Evolutionary conservation across 2,888 invertebrate genomes (phyloP).

Genomic region (Tricholauxania praeusta): DNA sequence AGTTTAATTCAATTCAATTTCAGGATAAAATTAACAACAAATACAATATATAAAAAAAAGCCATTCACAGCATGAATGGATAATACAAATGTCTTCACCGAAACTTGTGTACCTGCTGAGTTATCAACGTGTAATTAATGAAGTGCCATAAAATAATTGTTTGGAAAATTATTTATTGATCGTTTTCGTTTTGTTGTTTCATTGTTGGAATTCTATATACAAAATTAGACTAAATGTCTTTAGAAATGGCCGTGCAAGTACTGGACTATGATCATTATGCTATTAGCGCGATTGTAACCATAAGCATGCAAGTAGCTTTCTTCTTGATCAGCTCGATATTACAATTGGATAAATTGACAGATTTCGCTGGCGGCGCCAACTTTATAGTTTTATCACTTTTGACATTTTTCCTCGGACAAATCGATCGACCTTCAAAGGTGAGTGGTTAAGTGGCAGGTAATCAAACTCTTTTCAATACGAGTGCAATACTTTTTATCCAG

Average conservation of each 20-base stretch:
- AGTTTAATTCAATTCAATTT: no score
- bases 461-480: not conserved
- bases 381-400: conserved; percentile 90
- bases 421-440: conserved; percentile 76
- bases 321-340: conserved; percentile 88
- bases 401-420: conserved; percentile 88
- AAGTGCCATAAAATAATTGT: no score
- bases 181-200: no score
- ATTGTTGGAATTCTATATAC: no score
- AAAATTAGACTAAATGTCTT: no score
- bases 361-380: conserved; percentile 94
- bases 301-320: conserved; percentile 87
- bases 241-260: conserved; percentile 68
- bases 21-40: no score
- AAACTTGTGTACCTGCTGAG: no score
- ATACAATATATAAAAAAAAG: no score
- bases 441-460: conserved; percentile 44
- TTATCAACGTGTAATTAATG: no score
- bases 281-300: conserved; percentile 87
- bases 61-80: no score
- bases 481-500: conserved; percentile 63
- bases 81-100: no score
- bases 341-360: conserved; percentile 91
- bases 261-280: conserved; percentile 88
- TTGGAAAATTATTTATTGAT: no score